A percentile compares a stretch with the other conserved stretches of the same genome.
phyloP scores from a whole-genome alignment of 2,113 vertebrate species.

The Hemichromis elongatus region DNA sequence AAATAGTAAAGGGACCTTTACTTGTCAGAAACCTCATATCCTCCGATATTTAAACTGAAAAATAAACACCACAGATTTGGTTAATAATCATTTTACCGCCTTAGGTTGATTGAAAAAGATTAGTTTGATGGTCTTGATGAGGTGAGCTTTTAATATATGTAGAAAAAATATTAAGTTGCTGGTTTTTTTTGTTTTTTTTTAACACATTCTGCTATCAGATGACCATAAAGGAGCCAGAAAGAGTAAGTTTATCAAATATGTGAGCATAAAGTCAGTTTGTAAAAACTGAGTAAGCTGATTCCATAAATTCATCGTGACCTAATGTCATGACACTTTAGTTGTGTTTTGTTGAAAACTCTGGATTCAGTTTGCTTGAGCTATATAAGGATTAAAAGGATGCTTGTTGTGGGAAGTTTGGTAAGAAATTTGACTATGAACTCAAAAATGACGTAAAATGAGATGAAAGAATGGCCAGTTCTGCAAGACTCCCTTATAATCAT shows the following conservation, averaged over 20 bases:
- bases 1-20: slow-evolving; percentile 4
- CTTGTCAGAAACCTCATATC: not conserved
- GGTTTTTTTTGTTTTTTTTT: not conserved
- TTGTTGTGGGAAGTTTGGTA: not conserved
- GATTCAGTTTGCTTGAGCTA: not conserved
- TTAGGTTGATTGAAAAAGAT: slow-evolving; percentile 12
- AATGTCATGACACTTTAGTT: not conserved
- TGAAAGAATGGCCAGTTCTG: not conserved
- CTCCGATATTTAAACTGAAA: slow-evolving; percentile 12
- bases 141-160: not conserved
- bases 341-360: not conserved
- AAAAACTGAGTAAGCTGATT: not conserved
- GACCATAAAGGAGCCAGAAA: not conserved
- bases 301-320: not conserved
- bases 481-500: not conserved
- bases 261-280: not conserved
- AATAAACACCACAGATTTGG: slow-evolving; percentile 30
- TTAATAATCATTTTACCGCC: slow-evolving; percentile 20
- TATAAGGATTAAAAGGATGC: not conserved
- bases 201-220: not conserved
- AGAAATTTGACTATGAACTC: not conserved
- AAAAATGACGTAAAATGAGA: not conserved
- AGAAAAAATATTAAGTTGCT: not conserved
- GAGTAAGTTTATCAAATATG: not conserved
- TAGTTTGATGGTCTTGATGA: not conserved